These are phyloP conservation scores for Parazoanthus darwini DNA, from an alignment of 92 coral and sea anemone genomes.

Conservation along the genomic window DNA sequence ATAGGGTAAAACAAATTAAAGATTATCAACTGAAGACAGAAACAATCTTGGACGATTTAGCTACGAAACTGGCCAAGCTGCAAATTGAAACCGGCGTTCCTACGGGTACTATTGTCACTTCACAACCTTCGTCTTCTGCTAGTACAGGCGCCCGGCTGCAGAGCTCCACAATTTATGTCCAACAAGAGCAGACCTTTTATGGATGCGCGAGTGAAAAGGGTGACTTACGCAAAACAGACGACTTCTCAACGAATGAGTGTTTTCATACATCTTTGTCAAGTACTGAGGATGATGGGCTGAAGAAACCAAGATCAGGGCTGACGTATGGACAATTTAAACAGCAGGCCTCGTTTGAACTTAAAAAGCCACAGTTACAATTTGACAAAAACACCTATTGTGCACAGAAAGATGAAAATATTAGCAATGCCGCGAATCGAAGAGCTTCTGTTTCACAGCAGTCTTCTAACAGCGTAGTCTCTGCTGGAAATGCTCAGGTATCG, in stretches of 20 bases:
- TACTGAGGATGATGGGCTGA: background rate
- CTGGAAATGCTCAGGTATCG: background rate
- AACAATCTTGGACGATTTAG: background rate
- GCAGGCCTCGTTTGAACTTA: background rate
- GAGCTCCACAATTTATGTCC: background rate
- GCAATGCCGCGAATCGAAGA: background rate
- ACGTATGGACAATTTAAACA: background rate
- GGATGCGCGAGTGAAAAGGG: background rate
- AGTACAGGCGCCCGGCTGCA: background rate
- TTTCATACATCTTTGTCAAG: background rate
- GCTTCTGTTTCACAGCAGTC: background rate
- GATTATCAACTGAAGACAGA: background rate
- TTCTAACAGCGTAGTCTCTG: background rate
- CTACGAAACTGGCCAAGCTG: constrained; percentile 1
- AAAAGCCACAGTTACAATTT: background rate
- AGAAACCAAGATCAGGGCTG: background rate
- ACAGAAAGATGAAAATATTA: background rate
- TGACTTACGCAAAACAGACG: background rate
- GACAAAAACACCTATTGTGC: background rate
- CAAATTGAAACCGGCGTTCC: background rate
- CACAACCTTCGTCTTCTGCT: background rate
- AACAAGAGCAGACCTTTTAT: background rate
- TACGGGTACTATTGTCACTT: background rate
- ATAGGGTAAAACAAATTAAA: background rate
- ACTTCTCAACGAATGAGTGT: background rate